These are phyloP conservation scores for Luffia ferchaultella DNA, from an alignment of 2,888 invertebrate genomes.

Conservation along the genomic window DNA sequence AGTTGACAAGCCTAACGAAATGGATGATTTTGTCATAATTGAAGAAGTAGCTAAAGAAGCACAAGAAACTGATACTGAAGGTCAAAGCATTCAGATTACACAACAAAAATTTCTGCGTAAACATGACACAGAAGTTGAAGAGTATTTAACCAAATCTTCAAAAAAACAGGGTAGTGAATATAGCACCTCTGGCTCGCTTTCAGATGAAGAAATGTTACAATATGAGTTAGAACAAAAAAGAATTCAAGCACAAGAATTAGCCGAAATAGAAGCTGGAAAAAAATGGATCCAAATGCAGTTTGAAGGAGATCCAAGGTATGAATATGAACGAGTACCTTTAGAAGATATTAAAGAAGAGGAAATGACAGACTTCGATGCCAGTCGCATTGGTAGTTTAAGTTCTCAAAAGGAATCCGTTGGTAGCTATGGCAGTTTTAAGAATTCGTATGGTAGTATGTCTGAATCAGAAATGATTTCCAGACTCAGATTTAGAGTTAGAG, in stretches of 20 bases:
- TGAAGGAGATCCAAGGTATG: constrained; percentile 79
- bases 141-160: constrained; percentile 73
- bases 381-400: constrained; percentile 78
- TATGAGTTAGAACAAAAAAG: constrained; percentile 75
- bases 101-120: constrained; percentile 60
- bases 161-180: constrained; percentile 70
- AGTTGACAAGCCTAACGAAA: constrained; percentile 85
- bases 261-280: constrained; percentile 76
- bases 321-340: constrained; percentile 82
- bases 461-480: constrained; percentile 88
- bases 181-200: constrained; percentile 61
- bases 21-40: constrained; percentile 88
- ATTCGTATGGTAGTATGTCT: constrained; percentile 90
- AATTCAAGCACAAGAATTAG: constrained; percentile 53
- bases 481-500: constrained; percentile 82
- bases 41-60: constrained; percentile 90
- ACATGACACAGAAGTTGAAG: constrained; percentile 76
- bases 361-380: constrained; percentile 84
- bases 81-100: constrained; percentile 78
- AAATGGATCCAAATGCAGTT: constrained; percentile 93
- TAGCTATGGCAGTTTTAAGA: constrained; percentile 82
- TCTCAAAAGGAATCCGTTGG: constrained; percentile 83
- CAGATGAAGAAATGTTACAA: constrained; percentile 68
- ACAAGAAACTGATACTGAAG: constrained; percentile 82
- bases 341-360: constrained; percentile 95